Percentiles rank a stretch among this genome's conserved stretches.
Evolutionary conservation across 2,888 invertebrate genomes (phyloP).

Genomic region (Spicauda simplicius): DNA sequence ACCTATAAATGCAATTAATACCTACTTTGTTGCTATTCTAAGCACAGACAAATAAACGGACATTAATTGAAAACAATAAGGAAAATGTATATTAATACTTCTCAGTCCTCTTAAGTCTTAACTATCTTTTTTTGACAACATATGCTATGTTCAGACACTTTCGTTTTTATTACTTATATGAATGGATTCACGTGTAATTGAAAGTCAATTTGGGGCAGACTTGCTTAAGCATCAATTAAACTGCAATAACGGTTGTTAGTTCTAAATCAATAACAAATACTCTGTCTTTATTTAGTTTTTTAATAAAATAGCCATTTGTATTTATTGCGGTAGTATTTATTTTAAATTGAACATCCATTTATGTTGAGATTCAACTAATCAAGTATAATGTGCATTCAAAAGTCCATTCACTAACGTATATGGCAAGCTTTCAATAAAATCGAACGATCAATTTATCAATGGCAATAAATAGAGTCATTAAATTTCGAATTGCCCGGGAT

Average conservation of each 20-base stretch:
- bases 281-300: background rate
- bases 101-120: too few relatives aligned
- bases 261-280: background rate
- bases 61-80: too few relatives aligned
- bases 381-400: conserved; percentile 13
- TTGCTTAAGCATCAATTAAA: background rate
- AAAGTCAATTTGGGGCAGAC: conserved; percentile 3
- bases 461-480: conserved; percentile 21
- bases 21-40: too few relatives aligned
- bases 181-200: conserved; percentile 7
- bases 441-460: conserved; percentile 19
- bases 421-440: conserved; percentile 32
- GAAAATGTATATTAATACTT: too few relatives aligned
- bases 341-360: background rate
- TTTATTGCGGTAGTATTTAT: background rate
- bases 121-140: too few relatives aligned
- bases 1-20: too few relatives aligned
- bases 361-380: background rate
- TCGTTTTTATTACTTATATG: too few relatives aligned
- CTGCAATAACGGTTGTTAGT: background rate
- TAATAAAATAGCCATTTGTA: background rate
- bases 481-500: conserved; percentile 6
- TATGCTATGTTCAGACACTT: too few relatives aligned
- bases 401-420: conserved; percentile 15
- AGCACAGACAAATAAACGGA: too few relatives aligned